Percentiles rank a stretch among this genome's conserved stretches.
These are phyloP conservation scores for Ctenoplectra terminalis DNA, from an alignment of 1,140 invertebrate species.

Conservation along the genomic window DNA sequence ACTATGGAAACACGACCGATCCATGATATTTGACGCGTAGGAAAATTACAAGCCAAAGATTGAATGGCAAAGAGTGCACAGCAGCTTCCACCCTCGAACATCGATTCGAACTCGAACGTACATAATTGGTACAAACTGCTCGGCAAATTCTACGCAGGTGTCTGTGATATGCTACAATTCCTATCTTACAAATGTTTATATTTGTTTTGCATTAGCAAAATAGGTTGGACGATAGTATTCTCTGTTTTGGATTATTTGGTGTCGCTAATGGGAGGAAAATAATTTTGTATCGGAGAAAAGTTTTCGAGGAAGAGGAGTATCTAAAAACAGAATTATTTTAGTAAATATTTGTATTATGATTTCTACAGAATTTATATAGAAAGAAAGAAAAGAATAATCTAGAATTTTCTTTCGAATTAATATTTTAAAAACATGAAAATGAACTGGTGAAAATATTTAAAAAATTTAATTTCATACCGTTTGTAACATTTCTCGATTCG, in stretches of 20 bases:
- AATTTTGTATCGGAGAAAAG: not conserved
- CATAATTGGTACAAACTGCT: conserved; percentile 35
- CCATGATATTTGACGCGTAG: conserved; percentile 30
- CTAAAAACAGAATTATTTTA: no score
- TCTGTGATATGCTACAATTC: not conserved
- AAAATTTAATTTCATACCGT: no score
- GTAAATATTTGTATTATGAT: no score
- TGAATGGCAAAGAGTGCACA: not conserved
- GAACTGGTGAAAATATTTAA: no score
- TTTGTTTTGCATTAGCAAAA: not conserved
- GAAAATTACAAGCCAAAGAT: conserved; percentile 32
- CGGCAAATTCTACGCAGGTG: not conserved
- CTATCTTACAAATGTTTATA: not conserved
- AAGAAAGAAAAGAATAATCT: no score
- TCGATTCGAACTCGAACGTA: not conserved
- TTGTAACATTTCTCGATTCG: no score
- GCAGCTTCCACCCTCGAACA: not conserved
- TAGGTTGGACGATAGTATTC: not conserved
- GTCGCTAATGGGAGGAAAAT: not conserved
- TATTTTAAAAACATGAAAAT: not conserved
- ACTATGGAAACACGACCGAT: conserved; percentile 21
- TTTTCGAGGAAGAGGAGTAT: no score
- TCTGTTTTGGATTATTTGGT: not conserved
- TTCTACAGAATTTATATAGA: no score
- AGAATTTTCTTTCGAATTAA: no score